Base-by-base conservation (phyloP, 2,888 invertebrate genomes). In the Xiphydria camelus region DNA sequence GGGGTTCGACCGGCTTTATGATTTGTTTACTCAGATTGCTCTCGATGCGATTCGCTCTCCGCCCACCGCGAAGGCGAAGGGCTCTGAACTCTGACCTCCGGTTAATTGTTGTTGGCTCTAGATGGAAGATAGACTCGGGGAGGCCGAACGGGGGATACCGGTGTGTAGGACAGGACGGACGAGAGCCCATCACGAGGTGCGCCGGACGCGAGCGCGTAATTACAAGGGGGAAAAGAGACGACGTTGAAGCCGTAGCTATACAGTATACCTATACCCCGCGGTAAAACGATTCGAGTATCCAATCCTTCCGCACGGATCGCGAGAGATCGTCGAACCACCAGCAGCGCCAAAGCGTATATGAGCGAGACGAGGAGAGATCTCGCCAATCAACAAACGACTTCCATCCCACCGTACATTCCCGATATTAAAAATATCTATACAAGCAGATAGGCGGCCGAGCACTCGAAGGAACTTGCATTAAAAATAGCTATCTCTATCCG, bases 51-150 rank as follows among this genome's bases (percentile, higher is more conserved):
- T 55, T 51, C 42, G 52, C 49, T 42, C 52, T 58, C 64, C 60
- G 60, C 55, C 59, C 59, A 61, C 60, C 62, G 52, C 53, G 54
- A 50, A n/a, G 50, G 50, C 53, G 60, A 55, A 54, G 58, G 53
- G 60, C 59, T n/a, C n/a, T 69, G 73, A 73, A 72, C 73, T 70
- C 62, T 71, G 71, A 73, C 72, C 73, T 62, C 53, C 54, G 61
- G 71, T 73, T 74, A 73, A 73, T 73, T 74, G 68, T 71, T 73
- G 74, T 73, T 73, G 71, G 69, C 69, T 73, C 70, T 73, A 73
- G 74, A 73, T 73, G 62, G 31, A n/a, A 51, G 73, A 73, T 74
- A 73, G 39, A 33, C 34, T 34, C 34, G 34, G 19, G 23, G 29
- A 29, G 3, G 29, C 33, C 45, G 15, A 23, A 39, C 10, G 15